Base-by-base conservation (phyloP, 2,888 invertebrate genomes). In the Melikaiella ostensackeni region DNA sequence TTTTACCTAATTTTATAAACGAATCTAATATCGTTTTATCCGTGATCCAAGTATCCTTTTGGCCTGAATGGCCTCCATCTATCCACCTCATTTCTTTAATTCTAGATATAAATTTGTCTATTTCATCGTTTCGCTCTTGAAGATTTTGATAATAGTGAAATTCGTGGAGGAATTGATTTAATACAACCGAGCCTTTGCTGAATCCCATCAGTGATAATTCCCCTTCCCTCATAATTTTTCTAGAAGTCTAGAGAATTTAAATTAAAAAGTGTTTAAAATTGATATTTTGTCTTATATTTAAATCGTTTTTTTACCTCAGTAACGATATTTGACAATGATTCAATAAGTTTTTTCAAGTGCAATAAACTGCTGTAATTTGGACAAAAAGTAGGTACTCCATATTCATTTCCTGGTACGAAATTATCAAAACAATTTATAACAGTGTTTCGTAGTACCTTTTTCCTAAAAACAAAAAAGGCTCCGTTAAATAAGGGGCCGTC, bases 181-280 rank as follows among this genome's bases (percentile, higher is more conserved):
- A 94, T 79, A 98, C 98, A 78, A 97, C 96, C 92, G 97, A 97
- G 78, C 98, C 98, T 93, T 98, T 98, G 92, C 98, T 98, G 92
- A 98, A 98, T 2, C 97, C 98, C 79, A 97, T 93, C 83, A 82
- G 87, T 30, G 75, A 80, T 75, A 86, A 46, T 19, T 78, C 81
- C 64, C 33, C 59, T 8, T 77, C 74, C 24, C 75, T 75, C 5
- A 79, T 70, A 76, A 55, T 50, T 30, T 30, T 6, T 30, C 9
- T 30, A 33, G 33, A 50, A 30, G 1, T 30, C 70, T 50, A 4
- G 50, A 46, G 1, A 46, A 66, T 38, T 24, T 24, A 0, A 46
- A 27, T 70, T 4, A 27, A 27, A 46, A 21, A 19, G 3, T 2
- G 27, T 16, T 59, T 27, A 30, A 30, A 46, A 30, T 59, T 59